These are phyloP conservation scores for Xestia ashworthii DNA, from an alignment of 2,888 invertebrate species.

Conservation along the genomic window DNA sequence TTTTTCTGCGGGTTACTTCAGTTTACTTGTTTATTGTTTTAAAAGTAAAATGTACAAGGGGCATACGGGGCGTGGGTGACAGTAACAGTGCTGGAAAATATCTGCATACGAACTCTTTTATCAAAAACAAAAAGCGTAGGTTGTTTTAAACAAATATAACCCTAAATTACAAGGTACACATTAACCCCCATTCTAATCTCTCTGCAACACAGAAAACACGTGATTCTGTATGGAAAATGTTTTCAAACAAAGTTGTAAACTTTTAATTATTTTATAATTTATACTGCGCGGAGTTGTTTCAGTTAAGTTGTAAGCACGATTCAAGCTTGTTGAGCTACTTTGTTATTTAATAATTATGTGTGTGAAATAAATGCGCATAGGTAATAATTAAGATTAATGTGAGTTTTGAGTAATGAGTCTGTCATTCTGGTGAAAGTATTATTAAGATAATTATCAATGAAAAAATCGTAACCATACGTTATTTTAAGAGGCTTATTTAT, in stretches of 20 bases:
- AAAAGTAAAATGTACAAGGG: not conserved
- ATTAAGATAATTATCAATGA: not conserved
- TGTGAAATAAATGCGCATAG: slow-evolving; percentile 32
- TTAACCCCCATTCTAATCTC: slow-evolving; percentile 31
- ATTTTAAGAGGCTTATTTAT: too few relatives aligned
- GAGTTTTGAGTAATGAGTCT: not conserved
- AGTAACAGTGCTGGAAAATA: not conserved
- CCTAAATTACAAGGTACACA: slow-evolving; percentile 16
- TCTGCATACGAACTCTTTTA: slow-evolving; percentile 9
- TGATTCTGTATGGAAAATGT: slow-evolving; percentile 46
- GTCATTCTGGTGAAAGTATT: not conserved
- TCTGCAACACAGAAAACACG: slow-evolving; percentile 23
- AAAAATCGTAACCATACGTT: not conserved
- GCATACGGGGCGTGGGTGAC: slow-evolving; percentile 16
- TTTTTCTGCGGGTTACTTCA: not conserved
- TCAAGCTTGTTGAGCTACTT: slow-evolving; percentile 29
- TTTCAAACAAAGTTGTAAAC: slow-evolving; percentile 55
- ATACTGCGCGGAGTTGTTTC: slow-evolving; percentile 42
- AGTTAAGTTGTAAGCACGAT: slow-evolving; percentile 52
- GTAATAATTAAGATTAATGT: slow-evolving; percentile 15
- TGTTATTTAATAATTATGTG: slow-evolving; percentile 47
- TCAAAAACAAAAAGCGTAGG: slow-evolving; percentile 10
- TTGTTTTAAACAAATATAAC: slow-evolving; percentile 19
- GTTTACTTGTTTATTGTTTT: not conserved
- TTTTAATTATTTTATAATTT: slow-evolving; percentile 66